Evolutionary conservation across 2,113 vertebrate genomes (phyloP).

Genomic region (Triplophysa tibetana): DNA sequence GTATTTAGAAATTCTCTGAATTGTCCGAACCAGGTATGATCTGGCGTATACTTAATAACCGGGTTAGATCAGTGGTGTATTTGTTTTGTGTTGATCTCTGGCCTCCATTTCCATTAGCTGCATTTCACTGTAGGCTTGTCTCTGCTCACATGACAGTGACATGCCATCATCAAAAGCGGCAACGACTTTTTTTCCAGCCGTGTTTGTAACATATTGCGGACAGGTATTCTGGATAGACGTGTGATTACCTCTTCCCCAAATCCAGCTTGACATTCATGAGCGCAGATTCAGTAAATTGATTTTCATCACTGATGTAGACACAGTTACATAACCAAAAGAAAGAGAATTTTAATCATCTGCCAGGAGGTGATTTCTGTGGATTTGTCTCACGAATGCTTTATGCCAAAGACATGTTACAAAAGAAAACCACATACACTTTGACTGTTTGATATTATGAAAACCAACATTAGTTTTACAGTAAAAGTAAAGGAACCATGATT

Average conservation of each 20-base stretch:
- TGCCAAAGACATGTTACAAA: too few relatives aligned
- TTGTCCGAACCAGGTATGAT: slow-evolving; percentile 33
- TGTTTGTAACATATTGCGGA: slow-evolving; percentile 27
- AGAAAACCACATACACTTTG: too few relatives aligned
- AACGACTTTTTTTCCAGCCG: neutral
- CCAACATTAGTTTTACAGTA: too few relatives aligned
- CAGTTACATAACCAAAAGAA: slow-evolving; percentile 28
- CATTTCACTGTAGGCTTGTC: slow-evolving; percentile 46
- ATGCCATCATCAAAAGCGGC: slow-evolving; percentile 50
- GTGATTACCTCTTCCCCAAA: slow-evolving; percentile 34
- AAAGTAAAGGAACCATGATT: too few relatives aligned
- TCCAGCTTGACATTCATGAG: slow-evolving; percentile 35
- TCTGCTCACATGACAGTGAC: slow-evolving; percentile 45
- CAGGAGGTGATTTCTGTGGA: neutral
- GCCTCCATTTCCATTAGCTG: slow-evolving; percentile 52
- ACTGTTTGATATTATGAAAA: too few relatives aligned
- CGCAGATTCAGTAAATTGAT: slow-evolving; percentile 29
- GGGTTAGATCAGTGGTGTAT: slow-evolving; percentile 46
- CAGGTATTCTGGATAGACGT: slow-evolving; percentile 21
- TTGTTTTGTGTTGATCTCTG: slow-evolving; percentile 49
- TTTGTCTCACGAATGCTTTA: slow-evolving; percentile 12
- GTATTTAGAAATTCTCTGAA: slow-evolving; percentile 32
- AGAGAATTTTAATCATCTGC: slow-evolving; percentile 11
- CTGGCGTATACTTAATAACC: slow-evolving; percentile 49
- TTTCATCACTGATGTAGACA: slow-evolving; percentile 41